Evolutionary conservation across 2,888 invertebrate genomes (phyloP).

Genomic region (Parnassius glacialis): DNA sequence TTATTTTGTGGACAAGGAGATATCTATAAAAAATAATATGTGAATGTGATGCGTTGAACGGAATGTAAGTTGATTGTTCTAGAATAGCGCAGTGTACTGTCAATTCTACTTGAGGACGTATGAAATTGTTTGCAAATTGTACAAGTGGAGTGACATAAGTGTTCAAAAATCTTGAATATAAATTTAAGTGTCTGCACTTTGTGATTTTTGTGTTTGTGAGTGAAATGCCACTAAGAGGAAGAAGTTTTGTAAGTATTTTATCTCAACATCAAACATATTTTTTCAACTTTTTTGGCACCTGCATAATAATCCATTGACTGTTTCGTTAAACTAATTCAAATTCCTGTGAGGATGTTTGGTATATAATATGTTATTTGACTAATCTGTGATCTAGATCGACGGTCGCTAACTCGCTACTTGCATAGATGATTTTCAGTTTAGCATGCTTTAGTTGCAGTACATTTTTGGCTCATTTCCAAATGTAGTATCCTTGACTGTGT

Average conservation of each 20-base stretch:
- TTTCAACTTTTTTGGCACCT: background rate
- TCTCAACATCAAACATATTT: slow-evolving; percentile 39
- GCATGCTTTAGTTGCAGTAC: slow-evolving; percentile 61
- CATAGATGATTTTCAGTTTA: slow-evolving; percentile 65
- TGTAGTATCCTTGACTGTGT: slow-evolving; percentile 72
- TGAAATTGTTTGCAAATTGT: slow-evolving; percentile 39
- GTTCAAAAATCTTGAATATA: slow-evolving; percentile 24
- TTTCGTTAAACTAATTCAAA: background rate
- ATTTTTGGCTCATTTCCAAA: slow-evolving; percentile 69
- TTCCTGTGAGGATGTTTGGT: background rate
- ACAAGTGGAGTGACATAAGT: slow-evolving; percentile 37
- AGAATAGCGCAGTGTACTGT: slow-evolving; percentile 31
- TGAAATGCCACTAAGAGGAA: slow-evolving; percentile 74
- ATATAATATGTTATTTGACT: slow-evolving; percentile 46
- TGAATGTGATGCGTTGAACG: slow-evolving; percentile 17
- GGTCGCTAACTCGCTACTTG: slow-evolving; percentile 43
- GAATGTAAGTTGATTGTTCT: slow-evolving; percentile 26
- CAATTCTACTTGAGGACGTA: slow-evolving; percentile 24
- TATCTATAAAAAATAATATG: background rate
- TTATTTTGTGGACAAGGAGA: too few species aligned
- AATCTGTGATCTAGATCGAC: slow-evolving; percentile 36
- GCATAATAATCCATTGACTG: background rate
- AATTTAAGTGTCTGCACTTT: slow-evolving; percentile 34
- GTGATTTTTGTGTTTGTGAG: slow-evolving; percentile 42
- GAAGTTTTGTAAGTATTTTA: slow-evolving; percentile 66